Evolutionary conservation across 2,888 invertebrate genomes (phyloP), one percentile per base, ranked within the genome.

Genomic region (Troides oblongomaculatus): DNA sequence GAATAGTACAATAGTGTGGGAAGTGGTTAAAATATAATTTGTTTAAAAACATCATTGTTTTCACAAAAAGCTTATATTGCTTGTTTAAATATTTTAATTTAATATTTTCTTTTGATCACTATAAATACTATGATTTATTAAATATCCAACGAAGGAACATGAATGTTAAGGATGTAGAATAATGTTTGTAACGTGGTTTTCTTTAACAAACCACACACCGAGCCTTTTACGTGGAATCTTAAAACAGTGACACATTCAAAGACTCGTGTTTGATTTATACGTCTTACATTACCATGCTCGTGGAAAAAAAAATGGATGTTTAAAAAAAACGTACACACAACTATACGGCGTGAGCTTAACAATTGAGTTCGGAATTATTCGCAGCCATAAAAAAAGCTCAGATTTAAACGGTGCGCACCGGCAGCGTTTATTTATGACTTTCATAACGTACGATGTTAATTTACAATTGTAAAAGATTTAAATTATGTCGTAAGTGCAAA

Each of bases 211-310:
- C 50, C 60, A 60, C 68, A 60, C 53, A 53, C 53, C n/a, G 53
- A n/a, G n/a, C n/a, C 53, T 62, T 46, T 65, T 65, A 65, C 65
- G 58, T 58, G 58, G 62, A 70, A 70, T 63, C 66, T 39, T 66
- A 69, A 66, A 70, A 62, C 59, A 66, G 50, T 46, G 57, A 62
- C 62, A 66, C 65, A 57, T 66, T 63, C 43, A 58, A 58, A 56
- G 62, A 70, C 50, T 58, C 53, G 25, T 46, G 50, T 66, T 66
- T 70, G 66, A 70, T 70, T 70, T 70, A 70, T 66, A 63, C 64
- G 56, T 43, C 62, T 46, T 50, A 66, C 62, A 66, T 69, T 66
- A 69, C 56, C 46, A 65, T 65, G 23, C 58, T 62, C 50, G 62
- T 58, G 58, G 30, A 25, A 43, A 21, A 43, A 21, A 30, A 53